Base-by-base conservation (phyloP, 1,140 invertebrate genomes). In the Ylistrum balloti region DNA sequence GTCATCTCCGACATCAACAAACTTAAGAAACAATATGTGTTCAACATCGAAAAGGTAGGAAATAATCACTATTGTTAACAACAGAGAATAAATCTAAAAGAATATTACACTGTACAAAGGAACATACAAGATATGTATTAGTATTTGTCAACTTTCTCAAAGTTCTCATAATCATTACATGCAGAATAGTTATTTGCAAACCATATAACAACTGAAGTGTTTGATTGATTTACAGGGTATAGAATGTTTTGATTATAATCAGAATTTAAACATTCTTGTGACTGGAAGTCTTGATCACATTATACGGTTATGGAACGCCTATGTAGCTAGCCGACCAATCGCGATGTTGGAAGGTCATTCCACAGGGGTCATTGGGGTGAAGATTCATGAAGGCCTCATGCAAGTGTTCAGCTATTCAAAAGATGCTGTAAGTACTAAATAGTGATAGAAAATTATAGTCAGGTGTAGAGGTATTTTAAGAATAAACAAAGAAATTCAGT, bases 301-400 rank as follows among this genome's bases (percentile, higher is more conserved):
- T 85, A 97, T 98, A 0, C 97, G 97, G 17, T 94, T 98, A 32
- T 98, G 98, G 98, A 98, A 98, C 95, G 97, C 97, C 0, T 98
- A 98, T 95, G 97, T 98, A 28, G 97, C 97, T 1, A 95, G 95
- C 33, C 97, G 97, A 93, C 96, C 97, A 0, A 97, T 96, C 45
- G 96, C 96, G 3, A 95, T 97, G 11, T 96, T 98, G 10, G 95
- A 96, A 28, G 98, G 98, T 15, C 98, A 98, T 95, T 97, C 97
- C 91, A 97, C 97, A 0, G 97, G 97, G 33, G 97, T 98, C 92
- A 97, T 97, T 33, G 96, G 97, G 33, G 95, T 98, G 32, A 97
- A 97, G 91, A 96, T 98, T 48, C 97, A 96, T 89, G 95, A 96
- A 91, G 93, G 90, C 20, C 93, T 95, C 15, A 91, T 89, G 35